Evolutionary conservation across 2,888 invertebrate species (phyloP), one percentile per base, ranked within the genome.

Genomic region (Lampropteryx suffumata): DNA sequence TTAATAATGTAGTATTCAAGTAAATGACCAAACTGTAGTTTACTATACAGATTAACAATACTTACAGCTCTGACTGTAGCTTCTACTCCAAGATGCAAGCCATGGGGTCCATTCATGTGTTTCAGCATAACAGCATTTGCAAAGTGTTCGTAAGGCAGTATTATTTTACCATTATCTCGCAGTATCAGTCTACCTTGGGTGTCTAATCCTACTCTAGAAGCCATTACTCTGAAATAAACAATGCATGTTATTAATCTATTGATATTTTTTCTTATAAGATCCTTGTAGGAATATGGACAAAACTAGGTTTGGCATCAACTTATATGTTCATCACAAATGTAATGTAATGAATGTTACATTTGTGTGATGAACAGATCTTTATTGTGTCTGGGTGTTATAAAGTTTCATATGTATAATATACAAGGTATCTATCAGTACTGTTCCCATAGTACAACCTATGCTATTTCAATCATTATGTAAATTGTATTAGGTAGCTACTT

Each of bases 81-180:
- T 80, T 96, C 96, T 42, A 96, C 91, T 30, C 95, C 95, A 50
- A 97, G 86, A 89, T 97, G 96, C 42, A 96, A 85, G 0, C 96
- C 96, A 76, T 96, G 96, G 0, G 96, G 96, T 0, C 96, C 96
- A 71, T 96, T 96, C 95, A 96, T 96, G 72, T 97, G 96, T 73
- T 96, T 97, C 62, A 97, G 79, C 96, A 96, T 96, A 4, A 97
- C 96, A 44, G 96, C 96, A 90, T 96, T 96, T 0, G 96, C 96
- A 91, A 96, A 97, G 76, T 97, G 96, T 82, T 97, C 96, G 81
- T 95, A 96, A 1, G 96, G 96, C 49, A 97, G 83, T 55, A 97
- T 96, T 67, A 97, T 96, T 91, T 96, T 97, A 7, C 96, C 96
- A 90, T 96, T 96, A 78, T 96, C 96, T 53, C 96, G 91, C 40